A percentile compares a stretch with the other conserved stretches of the same genome.
These are phyloP conservation scores for Nephotettix cincticeps DNA, from an alignment of 1,140 invertebrate genomes.

Conservation along the genomic window DNA sequence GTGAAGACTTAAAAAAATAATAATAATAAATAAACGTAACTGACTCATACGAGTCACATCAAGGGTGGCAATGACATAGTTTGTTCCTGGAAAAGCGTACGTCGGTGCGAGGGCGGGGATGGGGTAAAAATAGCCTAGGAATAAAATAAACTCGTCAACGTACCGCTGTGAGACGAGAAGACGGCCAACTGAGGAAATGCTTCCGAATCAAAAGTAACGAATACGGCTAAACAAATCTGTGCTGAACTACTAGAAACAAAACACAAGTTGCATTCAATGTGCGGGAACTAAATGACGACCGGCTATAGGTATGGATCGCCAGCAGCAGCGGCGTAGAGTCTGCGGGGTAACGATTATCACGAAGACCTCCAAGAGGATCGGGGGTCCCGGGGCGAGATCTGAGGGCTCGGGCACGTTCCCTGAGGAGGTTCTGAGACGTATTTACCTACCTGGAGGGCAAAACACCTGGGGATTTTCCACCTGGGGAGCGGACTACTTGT, in stretches of 20 bases:
- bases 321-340: conserved; percentile 42
- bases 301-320: conserved; percentile 40
- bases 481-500: conserved; percentile 23
- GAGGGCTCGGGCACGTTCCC: conserved; percentile 15
- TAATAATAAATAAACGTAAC: not conserved
- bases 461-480: not conserved
- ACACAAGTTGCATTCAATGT: conserved; percentile 52
- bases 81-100: not conserved
- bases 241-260: conserved; percentile 42
- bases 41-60: not conserved
- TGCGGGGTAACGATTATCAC: conserved; percentile 10
- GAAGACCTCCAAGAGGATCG: conserved; percentile 33
- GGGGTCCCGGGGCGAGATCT: conserved; percentile 33
- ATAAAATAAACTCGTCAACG: not conserved
- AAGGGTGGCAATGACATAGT: not conserved
- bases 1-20: conserved; percentile 8
- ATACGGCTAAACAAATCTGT: conserved; percentile 36
- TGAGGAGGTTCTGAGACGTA: no score
- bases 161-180: conserved; percentile 21
- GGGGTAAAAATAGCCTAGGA: not conserved
- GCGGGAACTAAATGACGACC: conserved; percentile 56
- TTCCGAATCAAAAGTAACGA: conserved; percentile 29
- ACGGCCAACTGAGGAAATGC: conserved; percentile 21
- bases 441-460: no score
- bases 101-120: not conserved